phyloP scores from a whole-genome alignment of 2,888 invertebrate species.

The Branchinecta sandiegonensis region DNA sequence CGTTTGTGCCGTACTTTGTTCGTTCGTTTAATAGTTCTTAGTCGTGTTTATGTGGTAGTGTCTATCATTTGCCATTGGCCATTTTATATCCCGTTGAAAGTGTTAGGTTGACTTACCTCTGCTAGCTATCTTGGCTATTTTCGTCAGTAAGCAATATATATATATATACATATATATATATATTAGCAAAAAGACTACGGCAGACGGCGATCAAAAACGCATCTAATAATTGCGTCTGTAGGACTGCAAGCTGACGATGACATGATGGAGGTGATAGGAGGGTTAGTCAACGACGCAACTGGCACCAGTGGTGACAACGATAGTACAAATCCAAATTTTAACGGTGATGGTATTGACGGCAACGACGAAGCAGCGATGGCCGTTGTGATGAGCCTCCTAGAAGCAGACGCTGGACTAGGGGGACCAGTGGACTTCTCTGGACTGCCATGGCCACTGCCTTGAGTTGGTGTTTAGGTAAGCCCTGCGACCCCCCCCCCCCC shows the following conservation, averaged over 20 bases:
- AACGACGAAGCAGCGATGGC: constrained; percentile 84
- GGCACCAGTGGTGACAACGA: background rate
- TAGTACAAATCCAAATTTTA: constrained; percentile 18
- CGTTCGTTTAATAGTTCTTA: no score
- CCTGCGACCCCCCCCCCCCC: no score
- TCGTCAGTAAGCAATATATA: no score
- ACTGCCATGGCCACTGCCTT: constrained; percentile 69
- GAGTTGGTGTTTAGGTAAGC: constrained; percentile 24
- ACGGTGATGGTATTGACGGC: constrained; percentile 45
- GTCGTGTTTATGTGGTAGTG: no score
- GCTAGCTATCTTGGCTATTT: no score
- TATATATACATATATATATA: no score
- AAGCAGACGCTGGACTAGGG: constrained; percentile 74
- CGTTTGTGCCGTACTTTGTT: no score
- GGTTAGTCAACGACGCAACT: constrained; percentile 32
- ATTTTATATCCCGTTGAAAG: no score
- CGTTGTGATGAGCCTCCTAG: constrained; percentile 75
- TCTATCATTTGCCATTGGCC: no score
- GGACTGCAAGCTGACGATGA: constrained; percentile 36
- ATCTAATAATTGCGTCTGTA: background rate
- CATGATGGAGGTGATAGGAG: constrained; percentile 45
- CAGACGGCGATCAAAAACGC: no score
- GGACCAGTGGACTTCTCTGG: constrained; percentile 75
- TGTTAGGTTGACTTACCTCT: no score
- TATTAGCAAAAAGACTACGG: no score